Percentiles rank a stretch among this genome's conserved stretches.
Evolutionary conservation across 1,140 invertebrate genomes (phyloP).

Genomic region (Chironomus tepperi): DNA sequence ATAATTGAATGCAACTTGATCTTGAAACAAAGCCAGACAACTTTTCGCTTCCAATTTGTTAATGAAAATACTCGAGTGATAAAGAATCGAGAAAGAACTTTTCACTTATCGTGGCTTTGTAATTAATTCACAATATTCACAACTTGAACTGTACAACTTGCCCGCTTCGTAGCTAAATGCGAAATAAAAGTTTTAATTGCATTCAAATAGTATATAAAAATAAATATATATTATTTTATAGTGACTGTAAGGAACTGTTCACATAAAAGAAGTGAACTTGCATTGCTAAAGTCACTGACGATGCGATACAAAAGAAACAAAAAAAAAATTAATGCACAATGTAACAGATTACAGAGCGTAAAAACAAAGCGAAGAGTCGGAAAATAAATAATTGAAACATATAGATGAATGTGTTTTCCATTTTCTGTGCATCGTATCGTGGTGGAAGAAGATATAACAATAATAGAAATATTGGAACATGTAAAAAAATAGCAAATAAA

Average conservation of each 20-base stretch:
- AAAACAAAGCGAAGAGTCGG: not conserved
- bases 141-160: not conserved
- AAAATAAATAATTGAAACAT: too few relatives aligned
- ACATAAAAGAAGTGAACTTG: too few relatives aligned
- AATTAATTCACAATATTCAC: not conserved
- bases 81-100: not conserved
- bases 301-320: not conserved
- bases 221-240: not conserved
- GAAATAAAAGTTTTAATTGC: not conserved
- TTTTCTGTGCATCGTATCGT: too few relatives aligned
- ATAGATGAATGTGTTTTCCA: too few relatives aligned
- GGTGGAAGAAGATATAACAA: too few relatives aligned
- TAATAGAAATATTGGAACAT: too few relatives aligned
- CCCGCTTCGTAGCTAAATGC: not conserved
- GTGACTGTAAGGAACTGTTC: not conserved
- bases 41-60: not conserved
- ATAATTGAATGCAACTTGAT: slow-evolving; percentile 7
- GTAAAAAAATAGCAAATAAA: too few relatives aligned
- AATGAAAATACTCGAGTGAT: not conserved
- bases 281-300: too few relatives aligned
- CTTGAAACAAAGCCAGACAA: slow-evolving; percentile 4
- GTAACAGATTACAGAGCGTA: not conserved
- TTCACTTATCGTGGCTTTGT: not conserved
- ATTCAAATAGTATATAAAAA: slow-evolving; percentile 14
- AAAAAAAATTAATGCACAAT: not conserved